These are phyloP conservation scores for Phalacrocorax aristotelis DNA, from an alignment of 2,113 vertebrate species.

Conservation along the genomic window DNA sequence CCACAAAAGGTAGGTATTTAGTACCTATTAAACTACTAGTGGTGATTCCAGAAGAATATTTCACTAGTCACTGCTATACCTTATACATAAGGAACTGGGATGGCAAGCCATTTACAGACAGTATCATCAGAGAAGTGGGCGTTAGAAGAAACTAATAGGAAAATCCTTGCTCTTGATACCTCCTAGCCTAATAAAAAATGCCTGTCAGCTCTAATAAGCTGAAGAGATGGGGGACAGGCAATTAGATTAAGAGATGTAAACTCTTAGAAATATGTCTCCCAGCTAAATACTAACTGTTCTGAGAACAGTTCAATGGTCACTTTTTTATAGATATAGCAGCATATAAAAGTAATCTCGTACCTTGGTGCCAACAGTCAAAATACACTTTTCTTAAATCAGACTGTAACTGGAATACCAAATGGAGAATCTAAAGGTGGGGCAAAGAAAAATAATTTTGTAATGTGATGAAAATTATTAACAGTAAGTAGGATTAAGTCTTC, in stretches of 20 bases:
- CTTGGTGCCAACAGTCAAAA: not conserved
- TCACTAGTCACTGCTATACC: not conserved
- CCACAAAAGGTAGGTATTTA: not conserved
- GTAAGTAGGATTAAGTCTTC: not conserved
- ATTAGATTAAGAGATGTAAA: not conserved
- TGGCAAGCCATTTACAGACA: not conserved
- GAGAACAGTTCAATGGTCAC: not conserved
- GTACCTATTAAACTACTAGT: not conserved
- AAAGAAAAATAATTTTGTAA: not conserved
- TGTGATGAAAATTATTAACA: not conserved
- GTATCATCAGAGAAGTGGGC: not conserved
- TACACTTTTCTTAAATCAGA: not conserved
- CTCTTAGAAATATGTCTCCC: not conserved
- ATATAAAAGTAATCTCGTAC: not conserved
- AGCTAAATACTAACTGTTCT: not conserved
- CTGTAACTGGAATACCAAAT: not conserved
- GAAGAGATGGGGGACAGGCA: not conserved
- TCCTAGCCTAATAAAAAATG: not conserved
- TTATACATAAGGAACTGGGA: not conserved
- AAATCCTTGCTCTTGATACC: not conserved
- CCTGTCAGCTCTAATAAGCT: not conserved
- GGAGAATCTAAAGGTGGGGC: not conserved
- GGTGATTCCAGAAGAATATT: not conserved
- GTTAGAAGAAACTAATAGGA: not conserved
- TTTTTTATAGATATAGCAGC: not conserved